Evolutionary conservation across 2,797 vertebrate genomes (phyloP), one percentile per base, ranked within the genome.

Genomic region (Botia almorhae): DNA sequence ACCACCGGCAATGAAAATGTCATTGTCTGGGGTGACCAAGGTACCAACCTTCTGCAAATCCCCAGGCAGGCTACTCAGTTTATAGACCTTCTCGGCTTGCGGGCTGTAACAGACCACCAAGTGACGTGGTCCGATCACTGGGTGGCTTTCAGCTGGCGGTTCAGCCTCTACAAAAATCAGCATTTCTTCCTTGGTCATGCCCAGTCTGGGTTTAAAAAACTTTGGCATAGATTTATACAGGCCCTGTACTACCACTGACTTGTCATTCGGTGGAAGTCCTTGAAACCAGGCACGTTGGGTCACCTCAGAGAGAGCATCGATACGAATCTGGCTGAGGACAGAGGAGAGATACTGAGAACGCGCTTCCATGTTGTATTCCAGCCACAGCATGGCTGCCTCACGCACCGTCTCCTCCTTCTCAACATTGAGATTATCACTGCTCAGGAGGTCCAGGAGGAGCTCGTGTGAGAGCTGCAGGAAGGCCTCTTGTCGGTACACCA

Each of bases 141-240:
- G 90, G 1, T 80, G 82, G n/a, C 72, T 74, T 16, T 93, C 89
- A 71, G 92, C 93, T 0, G 95, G 91, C 33, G 93, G 93, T 88
- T 98, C 97, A 73, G 96, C 96, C 94, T 99, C 97, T 85, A 97
- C 95, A 88, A 99, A 98, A 85, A 99, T 98, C 74, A 99, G 95
- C 98, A 99, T 99, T 89, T 99, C 98, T 89, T 99, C 98, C 93
- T 99, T 99, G 50, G 98, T 99, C 98, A 99, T 99, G 80, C 98
- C 98, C 29, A 99, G 91, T 29, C 98, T 93, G 0, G 98, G 98
- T 84, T 99, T 99, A 93, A 99, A 99, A 88, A 98, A 99, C 91
- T 98, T 99, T 85, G 98, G 98, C 98, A 99, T 99, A 0, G 98
- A 99, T 90, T 99, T 99, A 90, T 99, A 99, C 33, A 99, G 94